Base-by-base conservation (phyloP, 2,113 vertebrate genomes). In the Monarcha castaneiventris region DNA sequence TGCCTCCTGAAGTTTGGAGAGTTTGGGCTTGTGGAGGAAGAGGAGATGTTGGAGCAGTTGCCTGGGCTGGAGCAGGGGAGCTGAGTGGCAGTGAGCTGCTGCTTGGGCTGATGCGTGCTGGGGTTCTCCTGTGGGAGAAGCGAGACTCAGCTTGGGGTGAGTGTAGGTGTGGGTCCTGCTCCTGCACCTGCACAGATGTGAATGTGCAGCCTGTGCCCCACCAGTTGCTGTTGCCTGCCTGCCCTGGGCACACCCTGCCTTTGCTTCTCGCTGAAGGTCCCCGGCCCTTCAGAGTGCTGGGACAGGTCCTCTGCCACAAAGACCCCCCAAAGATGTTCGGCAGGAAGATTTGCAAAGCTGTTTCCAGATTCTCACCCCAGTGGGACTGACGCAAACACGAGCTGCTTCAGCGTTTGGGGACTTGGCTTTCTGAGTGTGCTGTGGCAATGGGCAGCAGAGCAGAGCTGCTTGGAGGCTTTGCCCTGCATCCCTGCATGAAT, bases 401-500 rank as follows among this genome's bases (percentile, higher is more conserved):
- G 10, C 30, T 58, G 33, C 22, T 49, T 35, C 14, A 12, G 71
- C 1, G 0, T 43, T 19, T n/a, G 7, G 11, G 48, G 59, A 10
- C 35, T 66, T 33, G 51, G 33, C 2, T 89, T 69, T 41, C 51
- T 32, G 37, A 3, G 8, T 21, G 32, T 32, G 26, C 62, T n/a
- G 25, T 67, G 83, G 49, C 79, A 16, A 4, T 2, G 39, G 55
- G 43, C 86, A 81, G 72, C 35, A 30, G 37, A 59, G 76, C 58
- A 35, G 89, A 89, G 67, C 51, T 79, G 71, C 52, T 30, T 6
- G 11, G 39, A 29, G 18, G 18, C 55, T 84, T 39, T 0, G 0
- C 6, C 26, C 75, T 4, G 2, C 25, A 5, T 16, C 19, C 18
- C 23, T 14, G 6, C 0, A 0, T 3, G 11, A 7, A 1, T 17